Base-by-base conservation (phyloP, 2,888 invertebrate species). In the Melanophora roralis region DNA sequence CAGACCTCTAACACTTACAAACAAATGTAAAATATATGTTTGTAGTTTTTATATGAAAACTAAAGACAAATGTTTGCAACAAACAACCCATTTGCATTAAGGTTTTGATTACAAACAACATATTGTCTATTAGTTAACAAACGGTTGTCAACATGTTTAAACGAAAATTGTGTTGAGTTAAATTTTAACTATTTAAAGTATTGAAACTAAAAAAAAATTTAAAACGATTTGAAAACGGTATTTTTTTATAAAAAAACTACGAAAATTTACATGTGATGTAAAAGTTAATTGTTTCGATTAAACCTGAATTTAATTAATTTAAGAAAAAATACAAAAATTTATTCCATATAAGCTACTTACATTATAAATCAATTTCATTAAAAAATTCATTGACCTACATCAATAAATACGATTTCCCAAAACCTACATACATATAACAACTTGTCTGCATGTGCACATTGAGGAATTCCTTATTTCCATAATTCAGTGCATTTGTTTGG, bases 121-220 rank as follows among this genome's bases (percentile, higher is more conserved):
- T 51, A 49, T 34, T 55, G 45, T 60, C 59, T 67, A 71, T 80
- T 72, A 80, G 79, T 80, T 72, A 62, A 76, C 62, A 72, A 62
- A 62, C 76, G 76, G 72, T 47, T 80, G 71, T 76, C 76, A 68
- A 64, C 75, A 76, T 72, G 76, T 72, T 19, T 27, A 72, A 67
- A 76, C 76, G 65, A 19, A 45, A n/a, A 53, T 43, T 55, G 55
- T 36, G 43, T 72, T 60, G 65, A 38, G 14, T 45, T 21, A 32
- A 27, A 43, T 11, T 1, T n/a, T n/a, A n/a, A n/a, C n/a, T 32
- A 14, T 43, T 32, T 43, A 27, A 27, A 5, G 27, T 27, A 27
- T 27, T 27, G 27, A 6, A 27, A 27, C 6, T 6, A 27, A 27
- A 6, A 6, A 27, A 27, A 27, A 27, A 27, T 6, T 27, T 6